Base-by-base conservation (phyloP, 2,113 vertebrate genomes). In the Prochilodus magdalenae region DNA sequence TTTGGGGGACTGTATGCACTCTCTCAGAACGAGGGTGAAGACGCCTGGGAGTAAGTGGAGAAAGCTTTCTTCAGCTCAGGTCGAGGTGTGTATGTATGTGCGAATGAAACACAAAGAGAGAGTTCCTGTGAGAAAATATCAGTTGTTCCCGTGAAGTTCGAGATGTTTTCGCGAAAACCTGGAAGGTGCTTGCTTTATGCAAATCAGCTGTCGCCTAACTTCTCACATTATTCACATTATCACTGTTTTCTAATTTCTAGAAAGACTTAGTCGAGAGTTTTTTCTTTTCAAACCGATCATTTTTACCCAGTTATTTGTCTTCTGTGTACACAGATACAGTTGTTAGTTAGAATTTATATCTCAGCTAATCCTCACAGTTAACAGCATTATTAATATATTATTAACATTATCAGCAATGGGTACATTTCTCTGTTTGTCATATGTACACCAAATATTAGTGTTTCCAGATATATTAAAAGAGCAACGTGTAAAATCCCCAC, bases 151-250 rank as follows among this genome's bases (percentile, higher is more conserved):
- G 8, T 40, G 18, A 59, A 83, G n/a, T n/a, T 83, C 62, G 62
- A 73, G 20, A 44, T 27, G 70, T 78, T 55, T 30, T 53, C 74
- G 36, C 74, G 76, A 75, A 63, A 69, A 53, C 27, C 29, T 18
- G 66, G 60, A 40, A 65, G 13, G 29, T 75, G 12, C 7, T 26
- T 4, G 62, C 44, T 29, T 29, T 55, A 76, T 13, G 29, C 29
- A 33, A 47, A 44, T 71, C 51, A 69, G 27, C 33, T 1, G 4
- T 59, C 36, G n/a, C 27, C 5, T 22, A n/a, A 59, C 51, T 79
- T 70, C 15, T 44, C 26, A 27, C 77, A 70, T 18, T 79, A 27
- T 79, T 69, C 76, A 55, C 29, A 57, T 78, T 78, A 69, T 55
- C 47, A 67, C 60, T n/a, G 20, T 53, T n/a, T 69, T 13, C 53